A percentile compares a stretch with the other conserved stretches of the same genome.
Evolutionary conservation across 2,888 invertebrate species (phyloP).

Genomic region (Metellina segmentata): DNA sequence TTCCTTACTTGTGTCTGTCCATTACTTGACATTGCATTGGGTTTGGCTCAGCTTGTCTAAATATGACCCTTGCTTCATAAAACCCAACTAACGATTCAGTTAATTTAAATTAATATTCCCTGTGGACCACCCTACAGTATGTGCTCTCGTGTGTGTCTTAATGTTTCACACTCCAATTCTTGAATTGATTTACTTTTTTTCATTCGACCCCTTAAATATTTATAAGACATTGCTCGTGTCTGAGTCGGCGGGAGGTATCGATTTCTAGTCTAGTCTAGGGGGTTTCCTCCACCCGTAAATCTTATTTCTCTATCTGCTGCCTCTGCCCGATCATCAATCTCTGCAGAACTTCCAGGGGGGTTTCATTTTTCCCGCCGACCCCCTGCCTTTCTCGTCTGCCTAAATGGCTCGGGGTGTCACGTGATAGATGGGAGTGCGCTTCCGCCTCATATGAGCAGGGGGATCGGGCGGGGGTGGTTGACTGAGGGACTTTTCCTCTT

Average conservation of each 20-base stretch:
- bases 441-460: constrained; percentile 42
- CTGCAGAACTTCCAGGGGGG: constrained; percentile 43
- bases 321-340: constrained; percentile 66
- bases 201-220: constrained; percentile 41
- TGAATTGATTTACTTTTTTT: constrained; percentile 33
- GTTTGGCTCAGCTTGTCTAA: too few relatives aligned
- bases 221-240: constrained; percentile 42
- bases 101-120: background rate
- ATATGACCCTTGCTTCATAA: too few relatives aligned
- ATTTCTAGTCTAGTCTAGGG: constrained; percentile 40
- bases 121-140: background rate
- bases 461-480: background rate
- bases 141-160: background rate
- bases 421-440: constrained; percentile 65
- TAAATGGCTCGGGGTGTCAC: constrained; percentile 70
- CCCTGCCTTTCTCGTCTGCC: constrained; percentile 19
- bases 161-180: background rate
- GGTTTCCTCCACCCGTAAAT: constrained; percentile 24
- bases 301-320: constrained; percentile 67
- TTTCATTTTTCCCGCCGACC: constrained; percentile 13
- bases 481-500: constrained; percentile 21
- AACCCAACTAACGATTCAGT: background rate
- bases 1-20: too few relatives aligned
- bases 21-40: too few relatives aligned
- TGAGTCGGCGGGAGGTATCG: constrained; percentile 19